A percentile compares a stretch with the other conserved stretches of the same genome.
phyloP scores from a whole-genome alignment of 2,797 vertebrate species.

The Cephalopachus bancanus region DNA sequence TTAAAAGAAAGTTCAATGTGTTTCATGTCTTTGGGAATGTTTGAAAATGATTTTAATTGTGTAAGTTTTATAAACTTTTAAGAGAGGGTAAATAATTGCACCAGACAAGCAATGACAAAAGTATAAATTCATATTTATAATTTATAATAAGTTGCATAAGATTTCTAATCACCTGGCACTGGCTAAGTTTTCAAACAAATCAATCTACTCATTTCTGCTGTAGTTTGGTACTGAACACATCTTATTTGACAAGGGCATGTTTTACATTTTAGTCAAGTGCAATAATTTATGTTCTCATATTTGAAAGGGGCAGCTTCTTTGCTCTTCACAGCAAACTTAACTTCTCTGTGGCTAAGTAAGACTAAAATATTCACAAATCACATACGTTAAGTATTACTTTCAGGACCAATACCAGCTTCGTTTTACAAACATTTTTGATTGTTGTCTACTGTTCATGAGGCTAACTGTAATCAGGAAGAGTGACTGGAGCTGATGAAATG shows the following conservation, averaged over 20 bases:
- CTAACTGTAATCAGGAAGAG: background rate
- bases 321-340: background rate
- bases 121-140: background rate
- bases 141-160: background rate
- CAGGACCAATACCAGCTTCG: background rate
- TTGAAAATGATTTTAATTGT: conserved; percentile 49
- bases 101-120: background rate
- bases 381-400: background rate
- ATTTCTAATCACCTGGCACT: conserved; percentile 17
- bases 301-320: background rate
- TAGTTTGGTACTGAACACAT: background rate
- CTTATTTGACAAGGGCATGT: background rate
- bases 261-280: background rate
- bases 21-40: background rate
- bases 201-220: background rate
- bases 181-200: conserved; percentile 24
- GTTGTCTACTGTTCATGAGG: background rate
- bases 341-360: background rate
- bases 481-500: background rate
- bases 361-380: background rate
- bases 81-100: background rate
- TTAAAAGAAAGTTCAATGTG: background rate
- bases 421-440: conserved; percentile 22
- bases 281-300: conserved; percentile 29
- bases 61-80: conserved; percentile 22